Evolutionary conservation across 2,797 vertebrate species (phyloP).

Genomic region (Brachymystax lenok): DNA sequence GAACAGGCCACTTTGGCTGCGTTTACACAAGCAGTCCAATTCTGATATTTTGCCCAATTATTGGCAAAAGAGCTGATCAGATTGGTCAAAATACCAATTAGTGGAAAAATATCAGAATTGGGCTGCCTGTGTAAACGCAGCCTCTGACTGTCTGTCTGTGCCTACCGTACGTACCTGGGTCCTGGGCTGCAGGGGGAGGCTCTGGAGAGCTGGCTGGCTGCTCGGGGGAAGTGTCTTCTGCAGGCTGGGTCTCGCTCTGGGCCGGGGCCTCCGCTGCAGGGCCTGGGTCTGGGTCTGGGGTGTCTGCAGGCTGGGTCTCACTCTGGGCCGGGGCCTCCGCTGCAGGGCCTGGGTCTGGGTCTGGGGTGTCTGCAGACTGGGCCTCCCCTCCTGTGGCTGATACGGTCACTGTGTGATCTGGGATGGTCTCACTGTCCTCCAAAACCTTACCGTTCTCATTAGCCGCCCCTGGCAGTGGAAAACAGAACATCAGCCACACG

Average conservation of each 20-base stretch:
- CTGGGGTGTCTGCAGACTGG: neutral
- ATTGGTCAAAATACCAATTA: too few relatives aligned
- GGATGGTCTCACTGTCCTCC: slow-evolving; percentile 69
- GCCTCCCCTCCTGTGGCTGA: slow-evolving; percentile 27
- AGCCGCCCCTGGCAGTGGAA: slow-evolving; percentile 46
- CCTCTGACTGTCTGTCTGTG: neutral
- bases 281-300: neutral
- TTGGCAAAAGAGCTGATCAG: too few relatives aligned
- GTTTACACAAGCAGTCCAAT: neutral
- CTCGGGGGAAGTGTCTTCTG: neutral
- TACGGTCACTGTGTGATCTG: slow-evolving; percentile 57
- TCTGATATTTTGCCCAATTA: too few relatives aligned
- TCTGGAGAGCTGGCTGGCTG: slow-evolving; percentile 14
- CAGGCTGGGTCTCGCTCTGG: neutral
- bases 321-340: slow-evolving; percentile 4
- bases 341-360: neutral
- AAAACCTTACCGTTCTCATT: slow-evolving; percentile 62
- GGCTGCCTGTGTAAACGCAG: too few relatives aligned
- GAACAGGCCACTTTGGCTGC: neutral
- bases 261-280: neutral
- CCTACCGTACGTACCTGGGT: slow-evolving; percentile 46
- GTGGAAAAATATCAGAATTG: too few relatives aligned
- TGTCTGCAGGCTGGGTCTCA: slow-evolving; percentile 18
- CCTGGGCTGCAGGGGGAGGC: slow-evolving; percentile 37
- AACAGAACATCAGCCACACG: slow-evolving; percentile 14